A percentile compares a stretch with the other conserved stretches of the same genome.
phyloP scores from a whole-genome alignment of 2,797 vertebrate species.

The Catamblyrhynchus diadema region DNA sequence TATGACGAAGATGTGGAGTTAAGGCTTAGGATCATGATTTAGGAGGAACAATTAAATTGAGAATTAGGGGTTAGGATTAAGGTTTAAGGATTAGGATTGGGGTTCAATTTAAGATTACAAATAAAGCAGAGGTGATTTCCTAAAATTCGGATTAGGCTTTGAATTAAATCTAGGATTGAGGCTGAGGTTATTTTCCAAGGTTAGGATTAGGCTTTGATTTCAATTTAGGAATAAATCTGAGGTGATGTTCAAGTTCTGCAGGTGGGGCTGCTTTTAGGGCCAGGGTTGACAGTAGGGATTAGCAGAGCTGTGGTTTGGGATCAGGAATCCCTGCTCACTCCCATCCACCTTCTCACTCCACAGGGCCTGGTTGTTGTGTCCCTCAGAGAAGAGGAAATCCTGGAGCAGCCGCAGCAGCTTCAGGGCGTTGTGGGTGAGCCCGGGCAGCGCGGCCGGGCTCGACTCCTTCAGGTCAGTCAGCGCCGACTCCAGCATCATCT shows the following conservation, averaged over 20 bases:
- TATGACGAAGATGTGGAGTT: background rate
- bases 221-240: fast-evolving
- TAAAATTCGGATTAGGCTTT: background rate
- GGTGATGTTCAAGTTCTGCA: background rate
- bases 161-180: background rate
- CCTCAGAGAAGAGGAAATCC: conserved; percentile 94
- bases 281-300: fast-evolving
- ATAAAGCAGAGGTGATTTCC: background rate
- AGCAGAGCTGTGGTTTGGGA: too few species aligned
- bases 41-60: background rate
- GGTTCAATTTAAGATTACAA: background rate
- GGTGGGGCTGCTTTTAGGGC: background rate
- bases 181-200: background rate
- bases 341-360: conserved; percentile 95
- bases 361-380: conserved; percentile 86
- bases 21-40: background rate
- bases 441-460: conserved; percentile 70
- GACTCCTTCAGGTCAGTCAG: conserved; percentile 88
- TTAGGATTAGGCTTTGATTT: background rate
- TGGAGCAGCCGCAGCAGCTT: conserved; percentile 92
- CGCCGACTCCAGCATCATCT: conserved; percentile 98
- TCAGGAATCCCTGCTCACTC: fast-evolving
- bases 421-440: conserved; percentile 85
- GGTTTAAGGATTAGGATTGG: background rate
- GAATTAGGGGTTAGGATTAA: background rate